phyloP scores from a whole-genome alignment of 2,888 invertebrate species.

The Bhutanitis thaidina region DNA sequence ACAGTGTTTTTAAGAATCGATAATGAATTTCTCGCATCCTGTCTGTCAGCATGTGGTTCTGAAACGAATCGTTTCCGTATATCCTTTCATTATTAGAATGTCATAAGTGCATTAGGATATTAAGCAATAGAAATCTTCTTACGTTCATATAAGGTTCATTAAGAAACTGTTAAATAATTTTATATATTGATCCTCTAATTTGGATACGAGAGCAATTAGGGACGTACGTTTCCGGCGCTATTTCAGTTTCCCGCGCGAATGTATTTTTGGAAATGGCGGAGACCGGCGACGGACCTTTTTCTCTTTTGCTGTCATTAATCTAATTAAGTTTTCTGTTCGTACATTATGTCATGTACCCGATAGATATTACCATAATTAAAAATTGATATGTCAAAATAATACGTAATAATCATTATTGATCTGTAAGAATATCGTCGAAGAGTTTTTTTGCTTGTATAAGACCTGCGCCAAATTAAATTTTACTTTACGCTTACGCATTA shows the following conservation, averaged over 20 bases:
- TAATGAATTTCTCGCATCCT: constrained; percentile 71
- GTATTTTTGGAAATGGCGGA: constrained; percentile 28
- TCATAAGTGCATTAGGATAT: constrained; percentile 24
- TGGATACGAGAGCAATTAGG: constrained; percentile 42
- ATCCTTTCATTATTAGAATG: constrained; percentile 27
- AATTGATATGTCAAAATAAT: too few species aligned
- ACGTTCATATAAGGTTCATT: not conserved
- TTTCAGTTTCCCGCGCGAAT: constrained; percentile 67
- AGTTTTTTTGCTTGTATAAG: too few species aligned
- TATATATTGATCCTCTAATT: constrained; percentile 18
- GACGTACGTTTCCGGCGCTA: constrained; percentile 60
- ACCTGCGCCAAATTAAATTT: too few species aligned
- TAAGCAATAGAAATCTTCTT: constrained; percentile 22
- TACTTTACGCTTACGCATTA: too few species aligned
- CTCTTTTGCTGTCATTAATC: constrained; percentile 4
- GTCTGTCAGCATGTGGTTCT: constrained; percentile 70
- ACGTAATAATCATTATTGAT: too few species aligned
- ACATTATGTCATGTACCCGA: not conserved
- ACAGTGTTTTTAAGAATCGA: constrained; percentile 62
- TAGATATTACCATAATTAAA: too few species aligned
- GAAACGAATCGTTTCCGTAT: constrained; percentile 74
- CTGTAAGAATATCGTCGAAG: too few species aligned
- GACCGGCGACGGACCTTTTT: constrained; percentile 18
- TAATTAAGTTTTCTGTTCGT: constrained; percentile 8
- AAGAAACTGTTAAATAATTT: constrained; percentile 19